Conservation (phyloP, 2,113 vertebrate species). For the Peromyscus leucopus region DNA sequence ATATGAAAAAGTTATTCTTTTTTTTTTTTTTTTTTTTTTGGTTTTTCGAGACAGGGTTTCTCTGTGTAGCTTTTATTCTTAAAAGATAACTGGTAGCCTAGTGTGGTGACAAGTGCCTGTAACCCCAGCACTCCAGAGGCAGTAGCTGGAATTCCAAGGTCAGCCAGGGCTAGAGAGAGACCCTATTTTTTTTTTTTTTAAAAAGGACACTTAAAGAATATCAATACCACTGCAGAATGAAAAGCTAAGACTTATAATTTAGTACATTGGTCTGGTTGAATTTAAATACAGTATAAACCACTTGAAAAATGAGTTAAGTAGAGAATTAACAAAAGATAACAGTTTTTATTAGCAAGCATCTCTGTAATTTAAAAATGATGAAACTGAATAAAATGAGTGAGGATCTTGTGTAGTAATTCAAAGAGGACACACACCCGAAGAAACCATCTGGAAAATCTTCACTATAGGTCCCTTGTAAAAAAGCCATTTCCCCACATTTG, state of each 20-base stretch:
- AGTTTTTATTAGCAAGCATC: not conserved
- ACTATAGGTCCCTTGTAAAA: not conserved
- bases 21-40: too few relatives aligned
- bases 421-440: constrained; percentile 16
- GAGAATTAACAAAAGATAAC: constrained; percentile 13
- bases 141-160: not conserved
- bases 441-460: not conserved
- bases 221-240: not conserved
- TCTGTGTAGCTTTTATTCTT: not conserved
- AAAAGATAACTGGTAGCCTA: constrained; percentile 18
- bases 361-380: not conserved
- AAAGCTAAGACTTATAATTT: constrained; percentile 49
- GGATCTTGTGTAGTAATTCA: constrained; percentile 8
- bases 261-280: not conserved
- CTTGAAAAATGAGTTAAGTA: constrained; percentile 3
- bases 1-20: constrained; percentile 37
- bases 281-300: constrained; percentile 34
- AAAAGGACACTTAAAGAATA: not conserved
- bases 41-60: too few relatives aligned
- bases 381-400: constrained; percentile 33
- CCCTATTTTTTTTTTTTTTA: not conserved
- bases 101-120: not conserved
- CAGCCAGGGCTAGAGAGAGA: not conserved
- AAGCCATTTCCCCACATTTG: constrained; percentile 40
- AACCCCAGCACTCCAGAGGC: not conserved